A percentile compares a stretch with the other conserved stretches of the same genome.
Conservation (phyloP, 1,140 invertebrate species). For the Eulimnadia texana region DNA sequence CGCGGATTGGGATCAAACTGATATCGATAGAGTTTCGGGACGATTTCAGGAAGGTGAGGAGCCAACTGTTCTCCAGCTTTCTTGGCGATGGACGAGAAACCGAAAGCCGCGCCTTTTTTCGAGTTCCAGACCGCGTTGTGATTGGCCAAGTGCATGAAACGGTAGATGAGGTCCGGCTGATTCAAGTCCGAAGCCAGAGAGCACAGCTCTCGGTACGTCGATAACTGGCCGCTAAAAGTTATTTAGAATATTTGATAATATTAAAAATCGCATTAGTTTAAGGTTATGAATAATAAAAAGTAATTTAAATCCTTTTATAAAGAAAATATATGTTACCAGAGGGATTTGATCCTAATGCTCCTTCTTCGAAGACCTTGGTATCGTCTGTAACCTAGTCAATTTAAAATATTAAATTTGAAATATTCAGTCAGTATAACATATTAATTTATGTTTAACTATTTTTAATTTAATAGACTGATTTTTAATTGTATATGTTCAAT, state of each 20-base stretch:
- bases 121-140: conserved; percentile 89
- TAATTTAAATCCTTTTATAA: neutral
- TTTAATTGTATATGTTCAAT: too few species aligned
- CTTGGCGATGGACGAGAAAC: conserved; percentile 66
- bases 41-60: conserved; percentile 63
- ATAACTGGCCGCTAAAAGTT: conserved; percentile 62
- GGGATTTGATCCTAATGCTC: conserved; percentile 64
- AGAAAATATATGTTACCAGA: conserved; percentile 45
- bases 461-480: too few species aligned
- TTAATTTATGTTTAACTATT: too few species aligned
- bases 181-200: conserved; percentile 82
- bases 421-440: too few species aligned
- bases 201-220: conserved; percentile 87
- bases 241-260: too few species aligned
- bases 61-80: conserved; percentile 66
- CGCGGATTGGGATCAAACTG: conserved; percentile 78
- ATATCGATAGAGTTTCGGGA: conserved; percentile 71
- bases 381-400: conserved; percentile 56
- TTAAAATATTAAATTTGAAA: too few species aligned
- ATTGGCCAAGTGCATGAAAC: conserved; percentile 88
- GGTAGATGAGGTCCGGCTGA: conserved; percentile 85
- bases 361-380: conserved; percentile 77
- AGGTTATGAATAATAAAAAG: conserved; percentile 20
- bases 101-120: conserved; percentile 73
- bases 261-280: too few species aligned